These are phyloP conservation scores for Drosophila lutescens DNA, from an alignment of 2,888 invertebrate genomes.

Conservation along the genomic window DNA sequence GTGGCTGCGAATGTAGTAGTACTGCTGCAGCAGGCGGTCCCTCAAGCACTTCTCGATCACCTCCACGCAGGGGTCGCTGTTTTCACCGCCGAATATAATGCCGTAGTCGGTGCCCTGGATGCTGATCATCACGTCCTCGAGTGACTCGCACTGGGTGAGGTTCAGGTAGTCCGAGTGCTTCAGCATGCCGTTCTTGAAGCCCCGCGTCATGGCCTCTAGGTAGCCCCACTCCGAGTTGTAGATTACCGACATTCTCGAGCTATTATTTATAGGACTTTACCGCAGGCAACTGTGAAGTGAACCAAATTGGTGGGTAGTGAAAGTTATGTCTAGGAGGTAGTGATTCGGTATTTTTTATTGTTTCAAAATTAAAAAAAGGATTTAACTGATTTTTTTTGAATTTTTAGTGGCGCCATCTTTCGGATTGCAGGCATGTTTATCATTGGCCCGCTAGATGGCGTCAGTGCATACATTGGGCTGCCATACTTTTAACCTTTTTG, in stretches of 20 bases:
- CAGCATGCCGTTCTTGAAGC: slow-evolving; percentile 98
- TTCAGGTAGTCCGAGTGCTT: slow-evolving; percentile 97
- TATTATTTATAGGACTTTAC: not conserved
- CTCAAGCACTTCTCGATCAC: slow-evolving; percentile 97
- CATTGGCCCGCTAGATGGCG: not conserved
- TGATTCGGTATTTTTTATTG: not conserved
- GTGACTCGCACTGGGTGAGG: slow-evolving; percentile 98
- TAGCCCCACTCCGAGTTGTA: slow-evolving; percentile 99
- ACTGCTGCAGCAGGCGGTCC: slow-evolving; percentile 97
- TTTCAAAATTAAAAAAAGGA: not conserved
- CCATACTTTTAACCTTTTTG: not conserved
- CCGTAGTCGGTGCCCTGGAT: slow-evolving; percentile 99
- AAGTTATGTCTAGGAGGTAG: not conserved
- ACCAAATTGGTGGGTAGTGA: not conserved
- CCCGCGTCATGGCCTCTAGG: slow-evolving; percentile 97
- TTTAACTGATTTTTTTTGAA: not conserved
- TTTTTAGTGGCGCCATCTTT: not conserved
- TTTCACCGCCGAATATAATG: slow-evolving; percentile 92
- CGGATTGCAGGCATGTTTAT: not conserved
- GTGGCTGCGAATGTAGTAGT: slow-evolving; percentile 97
- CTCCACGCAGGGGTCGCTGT: slow-evolving; percentile 92
- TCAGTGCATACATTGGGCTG: not conserved
- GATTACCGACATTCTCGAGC: slow-evolving; percentile 17
- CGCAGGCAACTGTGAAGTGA: not conserved
- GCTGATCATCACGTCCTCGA: slow-evolving; percentile 98